phyloP scores from a whole-genome alignment of 2,113 vertebrate species.

The Pedetes capensis region DNA sequence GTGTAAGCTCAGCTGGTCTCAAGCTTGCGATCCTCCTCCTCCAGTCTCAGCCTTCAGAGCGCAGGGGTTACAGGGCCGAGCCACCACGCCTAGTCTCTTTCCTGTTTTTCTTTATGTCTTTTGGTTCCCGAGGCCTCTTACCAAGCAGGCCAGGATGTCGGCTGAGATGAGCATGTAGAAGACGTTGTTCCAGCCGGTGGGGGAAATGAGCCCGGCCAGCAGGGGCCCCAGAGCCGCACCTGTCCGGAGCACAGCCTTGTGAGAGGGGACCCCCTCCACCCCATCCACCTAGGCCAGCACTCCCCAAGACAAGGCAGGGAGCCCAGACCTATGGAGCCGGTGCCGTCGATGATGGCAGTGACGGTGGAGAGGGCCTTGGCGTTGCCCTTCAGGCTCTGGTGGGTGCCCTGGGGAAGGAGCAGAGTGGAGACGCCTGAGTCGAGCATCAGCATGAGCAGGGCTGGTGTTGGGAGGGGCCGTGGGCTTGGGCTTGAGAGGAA shows the following conservation, averaged over 20 bases:
- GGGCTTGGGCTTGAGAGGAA: background rate
- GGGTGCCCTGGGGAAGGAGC: slow-evolving; percentile 89
- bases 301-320: background rate
- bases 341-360: slow-evolving; percentile 96
- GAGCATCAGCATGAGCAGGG: background rate
- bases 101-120: too few relatives aligned
- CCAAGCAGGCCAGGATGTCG: slow-evolving; percentile 92
- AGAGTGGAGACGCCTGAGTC: background rate
- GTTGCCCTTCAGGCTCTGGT: slow-evolving; percentile 93
- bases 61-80: too few relatives aligned
- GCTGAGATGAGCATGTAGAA: slow-evolving; percentile 98
- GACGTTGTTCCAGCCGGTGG: slow-evolving; percentile 95
- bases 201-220: slow-evolving; percentile 93
- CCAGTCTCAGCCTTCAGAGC: too few relatives aligned
- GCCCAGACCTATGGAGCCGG: slow-evolving; percentile 91
- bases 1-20: too few relatives aligned
- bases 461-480: fast-evolving
- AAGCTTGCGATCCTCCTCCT: too few relatives aligned
- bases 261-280: fast-evolving
- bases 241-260: slow-evolving; percentile 42
- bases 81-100: too few relatives aligned
- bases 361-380: slow-evolving; percentile 96
- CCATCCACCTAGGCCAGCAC: fast-evolving
- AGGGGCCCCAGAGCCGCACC: slow-evolving; percentile 95
- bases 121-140: slow-evolving; percentile 68